phyloP scores from a whole-genome alignment of 2,113 vertebrate genomes.

The Natator depressus region DNA sequence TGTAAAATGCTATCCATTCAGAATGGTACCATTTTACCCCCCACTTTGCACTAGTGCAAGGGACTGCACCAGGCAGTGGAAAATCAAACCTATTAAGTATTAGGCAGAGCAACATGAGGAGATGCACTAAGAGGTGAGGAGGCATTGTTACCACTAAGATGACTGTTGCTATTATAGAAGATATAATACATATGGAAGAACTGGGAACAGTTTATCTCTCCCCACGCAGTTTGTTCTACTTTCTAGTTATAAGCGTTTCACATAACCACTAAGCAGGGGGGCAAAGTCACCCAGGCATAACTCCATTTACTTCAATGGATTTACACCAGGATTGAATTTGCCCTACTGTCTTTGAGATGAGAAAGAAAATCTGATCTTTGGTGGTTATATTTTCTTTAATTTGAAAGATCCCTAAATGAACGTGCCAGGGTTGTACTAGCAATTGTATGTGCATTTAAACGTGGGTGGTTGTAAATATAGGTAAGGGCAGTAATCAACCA shows the following conservation, averaged over 20 bases:
- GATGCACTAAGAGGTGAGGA: background rate
- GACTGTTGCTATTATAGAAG: background rate
- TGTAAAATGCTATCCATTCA: background rate
- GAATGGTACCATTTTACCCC: background rate
- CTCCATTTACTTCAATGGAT: background rate
- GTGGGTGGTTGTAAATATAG: slow-evolving; percentile 79
- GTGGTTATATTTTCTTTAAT: slow-evolving; percentile 73
- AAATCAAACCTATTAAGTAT: background rate
- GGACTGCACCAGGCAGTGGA: background rate
- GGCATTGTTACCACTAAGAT: background rate
- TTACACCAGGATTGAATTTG: slow-evolving; percentile 23
- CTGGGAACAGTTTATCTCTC: background rate
- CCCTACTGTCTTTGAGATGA: slow-evolving; percentile 15
- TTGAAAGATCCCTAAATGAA: slow-evolving; percentile 57
- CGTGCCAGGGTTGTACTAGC: slow-evolving; percentile 58
- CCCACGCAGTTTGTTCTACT: background rate
- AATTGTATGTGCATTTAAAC: slow-evolving; percentile 72
- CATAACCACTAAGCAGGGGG: background rate
- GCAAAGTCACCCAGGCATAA: slow-evolving; percentile 37
- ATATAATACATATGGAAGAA: background rate
- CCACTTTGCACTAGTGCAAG: background rate
- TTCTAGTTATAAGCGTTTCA: background rate
- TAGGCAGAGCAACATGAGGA: background rate
- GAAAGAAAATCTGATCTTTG: slow-evolving; percentile 55
- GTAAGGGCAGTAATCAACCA: slow-evolving; percentile 82